A percentile compares a stretch with the other conserved stretches of the same genome.
These are phyloP conservation scores for Parazoanthus swiftii DNA, from an alignment of 92 coral and sea anemone genomes.

Conservation along the genomic window DNA sequence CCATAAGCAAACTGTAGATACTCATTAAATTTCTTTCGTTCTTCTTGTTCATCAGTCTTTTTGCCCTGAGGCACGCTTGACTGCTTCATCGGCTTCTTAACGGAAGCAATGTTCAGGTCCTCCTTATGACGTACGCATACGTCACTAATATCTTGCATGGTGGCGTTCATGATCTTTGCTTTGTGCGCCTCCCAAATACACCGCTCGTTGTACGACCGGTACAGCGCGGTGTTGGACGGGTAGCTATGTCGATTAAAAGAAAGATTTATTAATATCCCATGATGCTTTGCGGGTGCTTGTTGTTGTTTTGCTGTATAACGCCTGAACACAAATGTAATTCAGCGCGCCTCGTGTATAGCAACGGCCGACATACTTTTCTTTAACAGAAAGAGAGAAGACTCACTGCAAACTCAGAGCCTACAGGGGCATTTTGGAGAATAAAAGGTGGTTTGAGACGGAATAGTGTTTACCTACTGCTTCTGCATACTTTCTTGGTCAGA, in stretches of 20 bases:
- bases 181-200: conserved; percentile 79
- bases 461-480: too few relatives aligned
- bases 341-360: too few relatives aligned
- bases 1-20: conserved; percentile 71
- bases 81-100: conserved; percentile 43
- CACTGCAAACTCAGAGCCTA: too few relatives aligned
- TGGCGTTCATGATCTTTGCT: conserved; percentile 44
- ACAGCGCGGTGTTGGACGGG: conserved; percentile 66
- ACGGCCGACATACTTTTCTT: too few relatives aligned
- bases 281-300: too few relatives aligned
- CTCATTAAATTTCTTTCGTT: conserved; percentile 43
- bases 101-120: conserved; percentile 7
- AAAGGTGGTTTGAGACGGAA: too few relatives aligned
- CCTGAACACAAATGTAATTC: too few relatives aligned
- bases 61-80: conserved; percentile 44
- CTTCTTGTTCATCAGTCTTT: conserved; percentile 22
- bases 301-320: too few relatives aligned
- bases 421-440: too few relatives aligned
- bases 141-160: conserved; percentile 55
- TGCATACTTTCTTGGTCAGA: too few relatives aligned
- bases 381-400: too few relatives aligned
- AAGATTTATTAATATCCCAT: conserved; percentile 5
- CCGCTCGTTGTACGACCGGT: conserved; percentile 82
- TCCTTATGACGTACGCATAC: conserved; percentile 60
- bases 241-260: conserved; percentile 48